These are phyloP conservation scores for Amblyraja radiata DNA, from an alignment of 2,797 vertebrate species.

Conservation along the genomic window DNA sequence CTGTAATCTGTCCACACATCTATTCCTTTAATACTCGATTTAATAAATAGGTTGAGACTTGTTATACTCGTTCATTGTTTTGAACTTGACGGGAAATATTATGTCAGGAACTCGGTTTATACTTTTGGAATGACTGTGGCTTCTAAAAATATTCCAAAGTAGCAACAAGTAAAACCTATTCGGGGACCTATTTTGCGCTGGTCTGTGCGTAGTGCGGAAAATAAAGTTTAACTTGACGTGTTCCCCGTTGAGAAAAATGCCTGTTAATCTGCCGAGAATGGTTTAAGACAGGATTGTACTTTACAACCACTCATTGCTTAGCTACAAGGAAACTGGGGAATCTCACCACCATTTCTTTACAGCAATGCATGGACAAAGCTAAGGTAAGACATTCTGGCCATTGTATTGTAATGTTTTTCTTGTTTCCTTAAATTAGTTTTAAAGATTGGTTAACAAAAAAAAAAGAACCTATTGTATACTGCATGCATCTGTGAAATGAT, in stretches of 20 bases:
- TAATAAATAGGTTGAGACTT: neutral
- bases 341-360: constrained; percentile 56
- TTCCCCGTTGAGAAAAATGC: constrained; percentile 14
- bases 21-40: too few relatives aligned
- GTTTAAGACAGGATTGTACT: neutral
- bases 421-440: neutral
- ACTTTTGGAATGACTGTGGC: neutral
- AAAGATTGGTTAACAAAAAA: neutral
- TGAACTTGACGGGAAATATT: neutral
- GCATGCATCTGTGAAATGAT: neutral
- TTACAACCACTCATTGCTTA: neutral
- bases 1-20: too few relatives aligned
- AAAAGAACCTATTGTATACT: neutral
- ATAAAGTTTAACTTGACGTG: constrained; percentile 20
- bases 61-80: neutral
- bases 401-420: neutral
- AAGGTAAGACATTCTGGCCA: constrained; percentile 63
- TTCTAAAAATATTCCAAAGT: neutral
- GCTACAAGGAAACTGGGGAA: constrained; percentile 49
- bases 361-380: constrained; percentile 51
- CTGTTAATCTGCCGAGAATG: neutral
- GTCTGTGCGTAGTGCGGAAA: neutral
- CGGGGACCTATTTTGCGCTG: neutral
- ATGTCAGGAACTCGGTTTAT: neutral
- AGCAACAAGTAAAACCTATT: neutral